phyloP scores from a whole-genome alignment of 2,888 invertebrate genomes.

The Oegoconia quadripuncta region DNA sequence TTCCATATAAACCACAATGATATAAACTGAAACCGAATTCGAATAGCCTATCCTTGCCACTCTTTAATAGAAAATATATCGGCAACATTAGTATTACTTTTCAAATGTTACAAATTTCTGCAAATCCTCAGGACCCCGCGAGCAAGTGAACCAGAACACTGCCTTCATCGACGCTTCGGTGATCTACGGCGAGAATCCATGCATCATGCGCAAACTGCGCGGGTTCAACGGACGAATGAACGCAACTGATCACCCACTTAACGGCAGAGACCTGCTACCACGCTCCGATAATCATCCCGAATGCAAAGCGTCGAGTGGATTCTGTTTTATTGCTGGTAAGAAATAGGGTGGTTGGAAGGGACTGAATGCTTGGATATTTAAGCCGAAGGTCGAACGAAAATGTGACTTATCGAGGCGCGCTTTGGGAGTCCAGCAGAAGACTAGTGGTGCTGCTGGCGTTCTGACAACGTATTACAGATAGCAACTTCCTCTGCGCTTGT shows the following conservation, averaged over 20 bases:
- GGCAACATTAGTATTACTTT: background rate
- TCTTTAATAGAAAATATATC: no score
- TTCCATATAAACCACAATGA: no score
- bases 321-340: constrained; percentile 91
- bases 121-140: constrained; percentile 85
- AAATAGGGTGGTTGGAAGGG: no score
- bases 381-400: no score
- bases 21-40: no score
- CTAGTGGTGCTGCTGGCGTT: no score
- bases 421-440: no score
- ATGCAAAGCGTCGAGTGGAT: constrained; percentile 91
- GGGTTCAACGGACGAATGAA: constrained; percentile 91
- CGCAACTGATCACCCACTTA: constrained; percentile 85
- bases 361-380: no score
- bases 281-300: constrained; percentile 89
- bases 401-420: no score
- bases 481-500: no score
- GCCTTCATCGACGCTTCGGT: constrained; percentile 93
- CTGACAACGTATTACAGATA: no score
- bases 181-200: constrained; percentile 93
- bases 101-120: background rate
- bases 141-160: constrained; percentile 96
- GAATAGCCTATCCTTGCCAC: no score
- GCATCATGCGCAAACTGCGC: constrained; percentile 87
- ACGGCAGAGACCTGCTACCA: constrained; percentile 89